These are phyloP conservation scores for Synanthedon vespiformis DNA, from an alignment of 2,888 invertebrate species.

Conservation along the genomic window DNA sequence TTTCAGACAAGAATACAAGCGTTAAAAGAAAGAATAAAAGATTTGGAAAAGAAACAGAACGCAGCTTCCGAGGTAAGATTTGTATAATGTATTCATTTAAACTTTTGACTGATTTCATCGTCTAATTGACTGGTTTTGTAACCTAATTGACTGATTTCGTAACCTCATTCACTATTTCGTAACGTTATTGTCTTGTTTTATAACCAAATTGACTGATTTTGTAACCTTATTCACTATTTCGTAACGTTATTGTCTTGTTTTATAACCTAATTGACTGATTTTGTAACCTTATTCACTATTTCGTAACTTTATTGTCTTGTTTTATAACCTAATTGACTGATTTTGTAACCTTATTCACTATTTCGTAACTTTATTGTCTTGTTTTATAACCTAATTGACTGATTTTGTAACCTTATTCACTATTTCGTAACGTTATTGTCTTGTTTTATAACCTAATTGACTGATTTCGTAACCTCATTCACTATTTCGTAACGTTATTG, in stretches of 20 bases:
- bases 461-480: not conserved
- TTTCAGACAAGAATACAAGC: slow-evolving; percentile 71
- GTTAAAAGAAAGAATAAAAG: slow-evolving; percentile 79
- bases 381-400: not conserved
- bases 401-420: not conserved
- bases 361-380: too few relatives aligned
- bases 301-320: too few relatives aligned
- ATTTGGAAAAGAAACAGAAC: slow-evolving; percentile 74
- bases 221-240: too few relatives aligned
- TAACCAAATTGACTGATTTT: too few relatives aligned
- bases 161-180: too few relatives aligned
- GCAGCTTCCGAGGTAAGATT: slow-evolving; percentile 36
- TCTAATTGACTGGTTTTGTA: not conserved
- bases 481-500: not conserved
- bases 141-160: not conserved
- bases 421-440: not conserved
- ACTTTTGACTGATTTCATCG: too few relatives aligned
- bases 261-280: too few relatives aligned
- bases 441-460: not conserved
- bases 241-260: too few relatives aligned
- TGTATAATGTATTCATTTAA: not conserved
- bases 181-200: too few relatives aligned
- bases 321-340: too few relatives aligned
- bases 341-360: too few relatives aligned
- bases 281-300: too few relatives aligned